Evolutionary conservation across 2,797 vertebrate genomes (phyloP), one percentile per base, ranked within the genome.

Genomic region (Tiaroga cobitis): DNA sequence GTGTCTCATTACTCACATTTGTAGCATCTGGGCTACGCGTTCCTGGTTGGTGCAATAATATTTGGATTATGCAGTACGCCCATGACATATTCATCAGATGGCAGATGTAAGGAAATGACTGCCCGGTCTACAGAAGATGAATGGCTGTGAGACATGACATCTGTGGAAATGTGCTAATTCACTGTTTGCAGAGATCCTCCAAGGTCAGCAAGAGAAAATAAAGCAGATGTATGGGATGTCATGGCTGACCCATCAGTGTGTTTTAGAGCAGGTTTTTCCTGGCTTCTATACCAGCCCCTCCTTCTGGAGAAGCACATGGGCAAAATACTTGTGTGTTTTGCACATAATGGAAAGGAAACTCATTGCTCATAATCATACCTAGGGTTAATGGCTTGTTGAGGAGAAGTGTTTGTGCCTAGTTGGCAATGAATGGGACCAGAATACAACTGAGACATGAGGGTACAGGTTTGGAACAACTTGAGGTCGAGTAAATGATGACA

Each of bases 171-270:
- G 21, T 67, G 76, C 56, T 84, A 79, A 76, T 86, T 84, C 39
- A 83, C 51, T 68, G 49, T 74, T 80, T 37, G 34, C 68, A 72
- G 9, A 69, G 11, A 81, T 54, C 61, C 69, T 77, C 63, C 68
- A 76, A 80, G 49, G 77, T 37, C 26, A 77, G 74, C 19, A 67
- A 79, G 16, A 75, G 41, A 76, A 87, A 86, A 84, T 67, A 86
- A 87, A 89, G 67, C 61, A 81, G 83, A 90, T 72, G 46, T 41
- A 65, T 69, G 82, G 21, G 34, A 63, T 86, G 49, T 81, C 65
- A 73, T 67, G 75, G 68, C 34, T 83, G 89, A 88, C 75, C 76
- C 73, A 39, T 72, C 77, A 34, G 49, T 81, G 63, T 83, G 26
- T 29, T 65, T 54, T 59, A 77, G 61, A 34, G 63, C 19, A 86